Evolutionary conservation across 2,113 vertebrate genomes (phyloP), one percentile per base, ranked within the genome.

Genomic region (Actenoides lindsayi): DNA sequence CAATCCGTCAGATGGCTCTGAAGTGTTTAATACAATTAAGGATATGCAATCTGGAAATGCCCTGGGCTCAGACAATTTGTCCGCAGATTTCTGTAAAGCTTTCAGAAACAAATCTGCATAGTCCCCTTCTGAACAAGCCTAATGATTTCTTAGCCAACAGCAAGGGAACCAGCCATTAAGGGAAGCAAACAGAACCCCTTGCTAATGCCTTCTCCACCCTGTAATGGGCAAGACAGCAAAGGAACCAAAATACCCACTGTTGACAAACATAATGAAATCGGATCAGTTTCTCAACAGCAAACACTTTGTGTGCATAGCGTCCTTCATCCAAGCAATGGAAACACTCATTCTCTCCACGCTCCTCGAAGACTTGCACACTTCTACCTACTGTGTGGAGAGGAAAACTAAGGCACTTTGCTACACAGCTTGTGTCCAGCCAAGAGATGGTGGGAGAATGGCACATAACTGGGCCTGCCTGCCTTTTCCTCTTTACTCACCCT

Each of bases 1-100:
- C 89, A 82, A 89, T 90, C 44, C 83, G 1, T 96, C 93, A 90
- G 78, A 92, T 56, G 82, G 89, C 87, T 94, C 91, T 84, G 46
- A 90, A 93, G 59, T 86, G 74, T 94, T 96, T 87, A 57, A 71
- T 71, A 87, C 89, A 94, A 92, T 95, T 93, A 96, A 96, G 87
- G 62, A 85, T 74, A 37, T 54, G 68, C 83, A 91, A 90, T 95
- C 89, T 97, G 93, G 90, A 96, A 96, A 95, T 3, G 48, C 62
- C 69, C 87, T 75, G 44, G 86, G 84, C 87, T 95, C 60, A 67
- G 48, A 79, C 46, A 64, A 73, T 74, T 64, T 73, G 41, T 87
- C 88, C 83, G 8, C 51, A n/a, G 28, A 83, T 75, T 96, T 83
- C 69, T 39, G 23, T 62, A 57, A 88, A 70, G 51, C 56, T 92